These are phyloP conservation scores for Apocrypta bakeri DNA, from an alignment of 1,140 invertebrate genomes.

Conservation along the genomic window DNA sequence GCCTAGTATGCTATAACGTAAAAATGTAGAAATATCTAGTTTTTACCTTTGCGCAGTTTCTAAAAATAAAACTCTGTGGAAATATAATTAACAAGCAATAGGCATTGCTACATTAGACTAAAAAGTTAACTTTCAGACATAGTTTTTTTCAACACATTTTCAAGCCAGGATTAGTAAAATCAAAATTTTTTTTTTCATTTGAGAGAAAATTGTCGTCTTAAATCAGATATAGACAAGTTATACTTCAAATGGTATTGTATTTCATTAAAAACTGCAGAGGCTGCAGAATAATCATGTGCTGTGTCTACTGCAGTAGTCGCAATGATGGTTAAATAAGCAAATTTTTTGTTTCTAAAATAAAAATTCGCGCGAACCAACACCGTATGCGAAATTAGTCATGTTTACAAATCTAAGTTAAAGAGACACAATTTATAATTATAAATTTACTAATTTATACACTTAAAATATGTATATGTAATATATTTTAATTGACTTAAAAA, in stretches of 20 bases:
- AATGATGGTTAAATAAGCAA: conserved; percentile 51
- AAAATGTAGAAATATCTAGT: background rate
- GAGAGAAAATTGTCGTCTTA: background rate
- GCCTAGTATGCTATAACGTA: background rate
- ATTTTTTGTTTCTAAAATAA: background rate
- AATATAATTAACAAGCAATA: background rate
- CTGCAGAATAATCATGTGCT: conserved; percentile 42
- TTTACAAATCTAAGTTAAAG: conserved; percentile 65
- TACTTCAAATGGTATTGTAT: background rate
- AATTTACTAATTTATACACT: conserved; percentile 60
- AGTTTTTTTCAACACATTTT: background rate
- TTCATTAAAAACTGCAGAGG: conserved; percentile 18
- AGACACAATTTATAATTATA: conserved; percentile 56
- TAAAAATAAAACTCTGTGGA: conserved; percentile 14
- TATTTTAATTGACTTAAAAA: conserved; percentile 49
- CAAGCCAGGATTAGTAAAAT: background rate
- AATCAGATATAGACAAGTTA: background rate
- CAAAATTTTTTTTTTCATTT: conserved; percentile 5
- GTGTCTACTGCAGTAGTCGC: conserved; percentile 48
- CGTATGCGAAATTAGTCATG: conserved; percentile 56
- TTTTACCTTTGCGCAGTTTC: background rate
- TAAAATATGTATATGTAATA: conserved; percentile 56
- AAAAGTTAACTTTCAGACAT: conserved; percentile 12
- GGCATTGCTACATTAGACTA: conserved; percentile 1
- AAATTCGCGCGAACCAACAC: conserved; percentile 53